Percentiles rank a stretch among this genome's conserved stretches.
These are phyloP conservation scores for Platichthys flesus DNA, from an alignment of 2,113 vertebrate species.

Conservation along the genomic window DNA sequence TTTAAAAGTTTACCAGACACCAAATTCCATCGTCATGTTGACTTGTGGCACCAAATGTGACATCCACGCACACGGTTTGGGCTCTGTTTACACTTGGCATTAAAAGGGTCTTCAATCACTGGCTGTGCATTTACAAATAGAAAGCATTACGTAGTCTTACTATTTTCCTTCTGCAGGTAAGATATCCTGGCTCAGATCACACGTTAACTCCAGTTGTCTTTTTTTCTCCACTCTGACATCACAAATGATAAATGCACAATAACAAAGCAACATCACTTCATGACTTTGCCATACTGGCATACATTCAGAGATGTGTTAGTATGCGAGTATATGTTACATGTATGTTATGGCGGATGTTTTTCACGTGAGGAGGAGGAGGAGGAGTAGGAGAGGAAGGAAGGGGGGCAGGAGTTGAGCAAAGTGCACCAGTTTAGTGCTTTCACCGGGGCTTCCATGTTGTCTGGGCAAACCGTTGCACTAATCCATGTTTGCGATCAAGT, in stretches of 20 bases:
- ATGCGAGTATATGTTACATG: conserved; percentile 43
- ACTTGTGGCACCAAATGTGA: conserved; percentile 19
- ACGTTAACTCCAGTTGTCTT: not conserved
- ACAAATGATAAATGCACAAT: conserved; percentile 47
- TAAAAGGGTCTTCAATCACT: conserved; percentile 15
- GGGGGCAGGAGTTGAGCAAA: conserved; percentile 43
- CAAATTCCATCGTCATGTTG: not conserved
- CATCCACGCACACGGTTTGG: not conserved
- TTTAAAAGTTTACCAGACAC: not conserved
- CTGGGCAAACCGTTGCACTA: conserved; percentile 60
- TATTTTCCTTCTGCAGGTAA: not conserved
- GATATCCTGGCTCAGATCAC: not conserved
- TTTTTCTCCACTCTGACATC: conserved; percentile 31
- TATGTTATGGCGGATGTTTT: conserved; percentile 32
- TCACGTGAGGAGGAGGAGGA: not conserved
- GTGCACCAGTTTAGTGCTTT: conserved; percentile 65
- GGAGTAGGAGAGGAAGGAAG: not conserved
- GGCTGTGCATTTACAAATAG: not conserved
- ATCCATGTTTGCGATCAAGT: conserved; percentile 26
- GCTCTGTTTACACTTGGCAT: not conserved
- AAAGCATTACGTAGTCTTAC: not conserved
- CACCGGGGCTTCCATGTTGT: conserved; percentile 42
- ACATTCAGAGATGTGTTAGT: conserved; percentile 54
- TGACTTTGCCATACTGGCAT: conserved; percentile 39
- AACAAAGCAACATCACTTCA: conserved; percentile 48